These are phyloP conservation scores for Drosophila phalerata DNA, from an alignment of 2,888 invertebrate species.

Conservation along the genomic window DNA sequence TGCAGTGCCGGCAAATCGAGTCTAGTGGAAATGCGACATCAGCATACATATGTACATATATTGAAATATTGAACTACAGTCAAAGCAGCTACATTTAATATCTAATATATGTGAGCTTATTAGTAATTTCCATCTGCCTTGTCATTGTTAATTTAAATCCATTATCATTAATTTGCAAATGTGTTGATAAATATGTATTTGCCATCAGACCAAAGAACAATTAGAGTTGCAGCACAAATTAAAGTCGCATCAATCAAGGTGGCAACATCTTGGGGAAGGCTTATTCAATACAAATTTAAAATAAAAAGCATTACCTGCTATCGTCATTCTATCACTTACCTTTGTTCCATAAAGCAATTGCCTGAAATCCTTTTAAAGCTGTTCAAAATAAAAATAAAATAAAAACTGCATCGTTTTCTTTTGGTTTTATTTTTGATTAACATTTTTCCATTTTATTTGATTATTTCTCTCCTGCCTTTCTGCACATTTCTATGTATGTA, in stretches of 20 bases:
- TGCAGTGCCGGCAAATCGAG: conserved; percentile 39
- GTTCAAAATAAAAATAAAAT: not conserved
- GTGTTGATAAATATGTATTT: not conserved
- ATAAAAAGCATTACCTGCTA: conserved; percentile 11
- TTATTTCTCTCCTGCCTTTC: conserved; percentile 72
- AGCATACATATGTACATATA: conserved; percentile 15
- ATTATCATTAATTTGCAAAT: not conserved
- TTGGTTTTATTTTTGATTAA: conserved; percentile 73
- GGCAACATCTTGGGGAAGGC: not conserved
- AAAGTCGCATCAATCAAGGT: not conserved
- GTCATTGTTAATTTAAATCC: not conserved
- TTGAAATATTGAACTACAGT: conserved; percentile 14
- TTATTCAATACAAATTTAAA: not conserved
- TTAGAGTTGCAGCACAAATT: not conserved
- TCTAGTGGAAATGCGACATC: conserved; percentile 49
- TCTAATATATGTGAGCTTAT: not conserved
- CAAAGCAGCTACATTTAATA: not conserved
- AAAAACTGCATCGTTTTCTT: conserved; percentile 46
- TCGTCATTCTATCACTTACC: conserved; percentile 36
- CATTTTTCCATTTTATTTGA: conserved; percentile 81
- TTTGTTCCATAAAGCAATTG: not conserved
- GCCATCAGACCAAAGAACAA: not conserved
- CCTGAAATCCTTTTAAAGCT: not conserved
- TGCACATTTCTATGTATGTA: conserved; percentile 74
- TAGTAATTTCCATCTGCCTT: not conserved